Conservation (phyloP, 2,113 vertebrate species). For the Vicugna pacos region DNA sequence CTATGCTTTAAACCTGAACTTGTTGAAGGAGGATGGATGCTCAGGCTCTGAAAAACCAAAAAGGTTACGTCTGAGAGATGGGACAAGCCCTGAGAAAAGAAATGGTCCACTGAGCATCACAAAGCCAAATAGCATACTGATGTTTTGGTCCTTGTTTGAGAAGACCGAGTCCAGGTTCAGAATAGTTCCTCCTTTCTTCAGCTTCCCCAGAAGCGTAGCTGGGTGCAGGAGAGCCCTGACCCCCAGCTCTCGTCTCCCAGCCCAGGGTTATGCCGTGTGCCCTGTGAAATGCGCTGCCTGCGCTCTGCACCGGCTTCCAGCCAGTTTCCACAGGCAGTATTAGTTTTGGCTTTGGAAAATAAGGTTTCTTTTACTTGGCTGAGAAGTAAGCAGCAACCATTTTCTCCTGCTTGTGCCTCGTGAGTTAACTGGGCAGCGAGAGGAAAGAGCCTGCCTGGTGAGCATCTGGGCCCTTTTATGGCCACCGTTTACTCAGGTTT, state of each 20-base stretch:
- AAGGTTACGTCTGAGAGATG: not conserved
- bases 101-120: not conserved
- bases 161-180: not conserved
- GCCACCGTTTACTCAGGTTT: not conserved
- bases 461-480: constrained; percentile 20
- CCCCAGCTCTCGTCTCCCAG: not conserved
- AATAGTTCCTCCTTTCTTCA: not conserved
- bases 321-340: not conserved
- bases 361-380: constrained; percentile 80
- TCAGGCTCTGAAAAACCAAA: not conserved
- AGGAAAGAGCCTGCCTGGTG: not conserved
- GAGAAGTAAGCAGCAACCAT: constrained; percentile 53
- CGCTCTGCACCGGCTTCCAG: not conserved
- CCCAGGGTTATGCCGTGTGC: not conserved
- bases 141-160: not conserved
- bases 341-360: constrained; percentile 77
- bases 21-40: not conserved
- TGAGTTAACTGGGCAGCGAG: constrained; percentile 12
- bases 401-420: constrained; percentile 61
- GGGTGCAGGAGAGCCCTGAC: rapidly evolving
- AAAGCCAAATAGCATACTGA: not conserved
- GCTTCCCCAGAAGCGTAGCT: not conserved
- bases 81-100: not conserved
- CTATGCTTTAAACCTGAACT: not conserved
- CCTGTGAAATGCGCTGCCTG: constrained; percentile 26